Evolutionary conservation across 2,113 vertebrate species (phyloP), one percentile per base, ranked within the genome.

Genomic region (Pterophyllum scalare): DNA sequence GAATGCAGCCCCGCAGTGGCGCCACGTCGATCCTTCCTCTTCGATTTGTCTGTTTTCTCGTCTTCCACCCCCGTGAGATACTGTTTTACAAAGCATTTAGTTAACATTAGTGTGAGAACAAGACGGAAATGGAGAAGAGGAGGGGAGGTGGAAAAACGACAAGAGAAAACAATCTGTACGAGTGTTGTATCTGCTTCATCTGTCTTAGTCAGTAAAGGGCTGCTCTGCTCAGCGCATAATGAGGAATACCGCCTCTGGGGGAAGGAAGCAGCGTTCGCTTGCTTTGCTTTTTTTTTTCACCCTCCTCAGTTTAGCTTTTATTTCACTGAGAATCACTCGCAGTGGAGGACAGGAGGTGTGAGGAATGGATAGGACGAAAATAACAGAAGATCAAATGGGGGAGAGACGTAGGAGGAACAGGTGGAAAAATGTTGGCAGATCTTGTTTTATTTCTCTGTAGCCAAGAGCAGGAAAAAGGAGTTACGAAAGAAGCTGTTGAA

Each of bases 1-100:
- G 79, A 90, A 62, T 82, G 77, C 77, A 83, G 80, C 87, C 62
- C 86, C 24, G 33, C 82, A 28, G 84, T 24, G 83, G 67, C 67
- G 8, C 86, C 57, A 10, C 64, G 33, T 61, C 61, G 57, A 67
- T 77, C 58, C 62, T 87, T 77, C 82, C 90, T 83, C 72, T 76
- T 70, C 58, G 56, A 76, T 89, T 82, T 80, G 86, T 90, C 80
- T 87, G 88, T 87, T 90, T 93, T 64, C 78, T 82, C 67, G 49
- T 87, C 84, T 80, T 65, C 26, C 85, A 80, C 61, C 74, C 82
- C 67, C 19, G 40, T 87, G 92, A 91, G 86, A 88, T 85, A 79
- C 81, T 84, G 91, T 89, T 84, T 84, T 88, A 92, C 91, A 91
- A 89, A 90, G 88, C 61, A 78, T 89, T 93, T 90, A 89, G 91